Evolutionary conservation across 1,140 invertebrate species (phyloP), one percentile per base, ranked within the genome.

Genomic region (Homarus americanus): DNA sequence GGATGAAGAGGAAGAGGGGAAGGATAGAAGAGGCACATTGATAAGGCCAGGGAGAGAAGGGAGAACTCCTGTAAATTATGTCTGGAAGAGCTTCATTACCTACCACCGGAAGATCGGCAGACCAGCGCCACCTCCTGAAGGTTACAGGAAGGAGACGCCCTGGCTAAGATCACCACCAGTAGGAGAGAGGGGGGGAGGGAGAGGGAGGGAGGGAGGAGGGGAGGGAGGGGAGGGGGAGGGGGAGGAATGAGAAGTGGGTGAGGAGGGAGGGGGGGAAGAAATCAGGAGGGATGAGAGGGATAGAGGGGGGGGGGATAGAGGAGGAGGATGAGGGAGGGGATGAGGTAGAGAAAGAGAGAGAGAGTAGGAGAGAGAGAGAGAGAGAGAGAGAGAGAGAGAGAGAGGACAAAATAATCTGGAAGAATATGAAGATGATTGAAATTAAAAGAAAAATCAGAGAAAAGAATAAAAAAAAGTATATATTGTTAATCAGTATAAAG

Each of bases 121-220:
- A 84, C 82, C 82, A 66, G 66, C 53, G 20, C 32, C 58, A 9
- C 32, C 58, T 72, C 63, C 58, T 84, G 82, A 84, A 84, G 82
- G 82, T 86, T 49, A 76, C 41, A 53, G 83, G 83, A 86, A 86
- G 83, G 83, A 75, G 83, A 84, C 66, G 58, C 63, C 82, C 82
- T 84, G 53, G 36, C 58, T 20, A 41, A 58, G 53, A 69, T 66
- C 79, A 63, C 36, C 40, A 58, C 24, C 41, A 34, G 49, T 17
- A 44, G 44, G 53, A 34, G 79, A 5, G 49, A 32, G 44, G 32
- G 24, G 28, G 41, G 49, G 12, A n/a, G 78, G 49, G 41, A 28
- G 40, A 9, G 76, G 36, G 36, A 5, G 41, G 17, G 15, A 32
- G 80, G 44, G 32, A 66, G 36, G 80, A 34, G n/a, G 20, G 32